Conservation (phyloP, 2,113 vertebrate genomes). For the Brachyhypopomus gauderio region DNA sequence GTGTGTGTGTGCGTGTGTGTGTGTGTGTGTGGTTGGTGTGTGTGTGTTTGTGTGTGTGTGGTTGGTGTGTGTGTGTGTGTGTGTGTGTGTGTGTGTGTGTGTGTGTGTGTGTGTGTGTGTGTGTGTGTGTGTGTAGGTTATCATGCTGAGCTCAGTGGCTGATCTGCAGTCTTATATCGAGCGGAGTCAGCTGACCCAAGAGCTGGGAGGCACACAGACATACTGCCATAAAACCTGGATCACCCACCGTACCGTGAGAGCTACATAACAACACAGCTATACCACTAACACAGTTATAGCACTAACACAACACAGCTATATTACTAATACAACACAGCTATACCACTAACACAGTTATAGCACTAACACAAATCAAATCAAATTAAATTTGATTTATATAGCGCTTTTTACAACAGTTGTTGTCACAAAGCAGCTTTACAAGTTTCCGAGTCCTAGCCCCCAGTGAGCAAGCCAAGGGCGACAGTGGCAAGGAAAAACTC, state of each 20-base stretch:
- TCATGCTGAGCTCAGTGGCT: conserved; percentile 94
- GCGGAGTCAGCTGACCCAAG: conserved; percentile 89
- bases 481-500: too few relatives aligned
- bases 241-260: conserved; percentile 87
- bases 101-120: not conserved
- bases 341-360: not conserved
- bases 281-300: not conserved
- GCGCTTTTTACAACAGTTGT: too few relatives aligned
- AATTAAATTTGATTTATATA: too few relatives aligned
- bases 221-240: conserved; percentile 96
- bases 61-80: too few relatives aligned
- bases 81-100: not conserved
- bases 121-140: conserved; percentile 77
- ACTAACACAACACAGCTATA: not conserved
- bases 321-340: not conserved
- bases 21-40: too few relatives aligned
- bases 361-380: too few relatives aligned
- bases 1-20: conserved; percentile 54
- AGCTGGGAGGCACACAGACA: conserved; percentile 90
- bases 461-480: too few relatives aligned
- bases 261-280: not conserved
- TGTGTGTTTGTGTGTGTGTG: too few relatives aligned
- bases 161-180: conserved; percentile 94
- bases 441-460: too few relatives aligned
- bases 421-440: too few relatives aligned